Evolutionary conservation across 2,888 invertebrate species (phyloP).

Genomic region (Aproaerema taeniolella): DNA sequence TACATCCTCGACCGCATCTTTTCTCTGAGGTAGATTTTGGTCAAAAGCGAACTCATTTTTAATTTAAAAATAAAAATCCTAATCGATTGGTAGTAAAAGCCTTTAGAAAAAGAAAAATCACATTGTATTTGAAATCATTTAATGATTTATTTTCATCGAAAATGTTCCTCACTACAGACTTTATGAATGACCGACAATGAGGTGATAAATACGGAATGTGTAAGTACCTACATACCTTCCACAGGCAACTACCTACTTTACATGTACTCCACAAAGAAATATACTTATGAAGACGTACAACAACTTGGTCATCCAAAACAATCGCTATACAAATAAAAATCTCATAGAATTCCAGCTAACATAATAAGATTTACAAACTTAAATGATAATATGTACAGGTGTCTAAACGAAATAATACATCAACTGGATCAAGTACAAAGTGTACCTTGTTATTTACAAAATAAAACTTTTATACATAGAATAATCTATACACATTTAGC

Average conservation of each 20-base stretch:
- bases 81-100: neutral
- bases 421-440: conserved; percentile 31
- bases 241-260: conserved; percentile 20
- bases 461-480: conserved; percentile 18
- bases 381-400: conserved; percentile 57
- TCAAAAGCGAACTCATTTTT: too few relatives aligned
- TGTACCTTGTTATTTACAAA: conserved; percentile 30
- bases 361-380: conserved; percentile 12
- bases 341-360: conserved; percentile 13
- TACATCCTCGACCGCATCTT: too few relatives aligned
- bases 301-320: conserved; percentile 23
- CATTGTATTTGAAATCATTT: conserved; percentile 16
- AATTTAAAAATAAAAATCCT: too few relatives aligned
- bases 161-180: conserved; percentile 44
- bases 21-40: too few relatives aligned
- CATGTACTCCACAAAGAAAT: too few relatives aligned
- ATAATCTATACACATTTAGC: conserved; percentile 21
- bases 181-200: conserved; percentile 38
- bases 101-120: neutral
- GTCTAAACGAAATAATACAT: conserved; percentile 48
- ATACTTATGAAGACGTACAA: too few relatives aligned
- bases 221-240: conserved; percentile 42
- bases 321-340: conserved; percentile 15
- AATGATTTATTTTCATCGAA: conserved; percentile 40
- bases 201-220: conserved; percentile 47